Conservation (phyloP, 2,888 invertebrate species). For the Callinectes sapidus region DNA sequence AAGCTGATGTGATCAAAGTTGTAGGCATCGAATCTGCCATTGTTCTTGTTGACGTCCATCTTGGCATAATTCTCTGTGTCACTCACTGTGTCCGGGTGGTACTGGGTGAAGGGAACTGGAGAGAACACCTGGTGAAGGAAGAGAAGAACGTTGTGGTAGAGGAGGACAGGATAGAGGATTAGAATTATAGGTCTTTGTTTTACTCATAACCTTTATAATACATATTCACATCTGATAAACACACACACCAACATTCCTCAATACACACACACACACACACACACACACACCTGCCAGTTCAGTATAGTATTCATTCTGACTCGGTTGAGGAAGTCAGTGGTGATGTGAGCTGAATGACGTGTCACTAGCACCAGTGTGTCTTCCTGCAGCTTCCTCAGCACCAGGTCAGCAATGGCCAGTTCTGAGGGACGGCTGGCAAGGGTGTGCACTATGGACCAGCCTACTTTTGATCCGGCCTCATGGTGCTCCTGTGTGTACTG, state of each 20-base stretch:
- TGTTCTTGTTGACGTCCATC: slow-evolving; percentile 83
- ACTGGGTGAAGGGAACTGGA: slow-evolving; percentile 93
- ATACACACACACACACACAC: background rate
- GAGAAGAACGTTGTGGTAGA: background rate
- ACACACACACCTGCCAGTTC: slow-evolving; percentile 67
- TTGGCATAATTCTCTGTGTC: slow-evolving; percentile 75
- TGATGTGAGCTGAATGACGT: slow-evolving; percentile 83
- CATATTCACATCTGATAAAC: background rate
- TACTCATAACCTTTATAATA: background rate
- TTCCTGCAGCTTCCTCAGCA: slow-evolving; percentile 82
- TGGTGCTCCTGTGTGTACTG: slow-evolving; percentile 55
- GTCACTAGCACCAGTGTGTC: slow-evolving; percentile 85
- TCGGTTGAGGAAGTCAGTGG: slow-evolving; percentile 91
- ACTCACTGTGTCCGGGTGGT: slow-evolving; percentile 80
- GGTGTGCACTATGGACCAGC: slow-evolving; percentile 52
- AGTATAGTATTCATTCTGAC: slow-evolving; percentile 95
- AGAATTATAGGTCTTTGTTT: background rate
- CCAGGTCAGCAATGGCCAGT: slow-evolving; percentile 83
- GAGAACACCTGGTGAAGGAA: slow-evolving; percentile 86
- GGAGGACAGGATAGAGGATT: background rate
- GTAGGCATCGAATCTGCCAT: slow-evolving; percentile 87
- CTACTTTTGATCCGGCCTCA: slow-evolving; percentile 55
- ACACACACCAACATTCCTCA: background rate
- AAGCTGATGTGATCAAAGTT: slow-evolving; percentile 86
- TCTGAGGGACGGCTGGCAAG: slow-evolving; percentile 74